Conservation (phyloP, 2,888 invertebrate genomes). For the Macrosiphum euphorbiae region DNA sequence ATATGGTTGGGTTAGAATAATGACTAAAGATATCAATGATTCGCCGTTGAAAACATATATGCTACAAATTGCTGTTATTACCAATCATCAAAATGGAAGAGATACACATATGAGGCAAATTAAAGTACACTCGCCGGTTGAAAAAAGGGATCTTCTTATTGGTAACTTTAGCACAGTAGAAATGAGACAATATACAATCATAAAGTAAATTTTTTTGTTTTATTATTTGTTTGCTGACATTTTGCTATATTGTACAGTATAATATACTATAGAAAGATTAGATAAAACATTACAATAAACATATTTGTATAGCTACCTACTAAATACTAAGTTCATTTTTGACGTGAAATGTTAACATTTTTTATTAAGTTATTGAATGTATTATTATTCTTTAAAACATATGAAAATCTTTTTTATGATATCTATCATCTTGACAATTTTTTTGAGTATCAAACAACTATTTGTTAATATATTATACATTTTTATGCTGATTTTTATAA, state of each 20-base stretch:
- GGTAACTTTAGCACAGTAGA: slow-evolving; percentile 84
- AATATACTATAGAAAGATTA: neutral
- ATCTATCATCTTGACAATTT: neutral
- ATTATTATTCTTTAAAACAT: neutral
- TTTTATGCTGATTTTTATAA: neutral
- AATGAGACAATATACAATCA: slow-evolving; percentile 85
- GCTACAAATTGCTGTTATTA: slow-evolving; percentile 95
- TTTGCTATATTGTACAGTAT: neutral
- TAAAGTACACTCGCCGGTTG: slow-evolving; percentile 90
- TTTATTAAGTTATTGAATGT: neutral
- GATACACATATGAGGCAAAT: slow-evolving; percentile 99
- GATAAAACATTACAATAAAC: neutral
- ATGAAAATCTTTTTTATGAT: neutral
- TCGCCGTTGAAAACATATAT: slow-evolving; percentile 94
- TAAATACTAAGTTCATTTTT: neutral
- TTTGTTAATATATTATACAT: neutral
- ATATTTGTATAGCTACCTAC: neutral
- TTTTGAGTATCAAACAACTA: neutral
- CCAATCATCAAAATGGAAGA: slow-evolving; percentile 98
- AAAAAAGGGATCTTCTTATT: slow-evolving; percentile 78
- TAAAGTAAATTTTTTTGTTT: slow-evolving; percentile 74
- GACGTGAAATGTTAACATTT: slow-evolving; percentile 4
- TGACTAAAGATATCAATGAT: slow-evolving; percentile 88
- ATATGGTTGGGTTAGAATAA: slow-evolving; percentile 95
- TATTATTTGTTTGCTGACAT: neutral